Conservation (phyloP, 2,113 vertebrate genomes). For the Neodon shergylaensis region DNA sequence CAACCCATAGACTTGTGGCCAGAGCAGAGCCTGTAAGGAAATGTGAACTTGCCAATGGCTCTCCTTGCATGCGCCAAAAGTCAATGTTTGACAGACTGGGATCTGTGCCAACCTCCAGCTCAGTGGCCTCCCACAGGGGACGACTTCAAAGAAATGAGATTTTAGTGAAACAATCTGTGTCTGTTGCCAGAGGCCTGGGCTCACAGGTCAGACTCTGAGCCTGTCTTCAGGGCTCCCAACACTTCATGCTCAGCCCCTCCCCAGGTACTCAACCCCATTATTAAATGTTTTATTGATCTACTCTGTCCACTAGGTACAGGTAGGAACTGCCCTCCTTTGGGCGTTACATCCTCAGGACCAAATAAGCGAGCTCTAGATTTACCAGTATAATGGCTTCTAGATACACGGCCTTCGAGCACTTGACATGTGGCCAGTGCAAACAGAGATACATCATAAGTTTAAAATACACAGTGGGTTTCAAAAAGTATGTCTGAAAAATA, state of each 20-base stretch:
- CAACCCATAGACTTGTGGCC: not conserved
- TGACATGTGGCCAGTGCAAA: not conserved
- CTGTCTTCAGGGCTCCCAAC: not conserved
- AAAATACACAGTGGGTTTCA: not conserved
- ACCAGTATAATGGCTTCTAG: not conserved
- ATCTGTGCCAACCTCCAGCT: not conserved
- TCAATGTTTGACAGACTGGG: conserved; percentile 42
- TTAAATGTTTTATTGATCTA: not conserved
- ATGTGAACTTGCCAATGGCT: conserved; percentile 40
- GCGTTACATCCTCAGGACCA: not conserved
- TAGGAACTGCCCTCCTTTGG: not conserved
- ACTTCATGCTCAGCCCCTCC: not conserved
- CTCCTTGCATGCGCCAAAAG: conserved; percentile 29
- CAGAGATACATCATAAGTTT: not conserved
- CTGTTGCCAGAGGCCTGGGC: not conserved
- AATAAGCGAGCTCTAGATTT: not conserved
- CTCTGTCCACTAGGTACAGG: not conserved
- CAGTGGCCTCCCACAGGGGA: not conserved
- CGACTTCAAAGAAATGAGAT: conserved; percentile 63
- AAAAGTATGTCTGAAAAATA: not conserved
- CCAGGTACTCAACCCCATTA: not conserved
- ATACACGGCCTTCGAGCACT: not conserved
- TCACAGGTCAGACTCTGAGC: not conserved
- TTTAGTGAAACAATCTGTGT: not conserved
- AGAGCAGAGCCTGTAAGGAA: conserved; percentile 58